Conservation (phyloP, 64 coral and sea anemone species). For the Acropora tenuis region DNA sequence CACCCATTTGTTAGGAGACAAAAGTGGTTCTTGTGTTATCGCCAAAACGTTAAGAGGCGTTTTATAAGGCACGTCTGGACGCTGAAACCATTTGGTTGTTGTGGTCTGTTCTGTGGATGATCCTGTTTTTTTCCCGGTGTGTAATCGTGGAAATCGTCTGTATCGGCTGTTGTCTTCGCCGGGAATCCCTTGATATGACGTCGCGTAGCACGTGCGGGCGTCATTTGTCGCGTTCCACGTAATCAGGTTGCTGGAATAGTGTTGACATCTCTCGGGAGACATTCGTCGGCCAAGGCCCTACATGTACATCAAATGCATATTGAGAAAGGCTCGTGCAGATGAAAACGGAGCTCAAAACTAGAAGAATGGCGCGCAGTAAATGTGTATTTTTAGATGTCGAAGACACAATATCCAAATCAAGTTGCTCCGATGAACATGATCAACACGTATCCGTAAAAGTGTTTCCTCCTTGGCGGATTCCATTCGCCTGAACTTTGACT, state of each 20-base stretch:
- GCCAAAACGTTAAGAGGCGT: slow-evolving; percentile 92
- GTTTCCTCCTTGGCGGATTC: no score
- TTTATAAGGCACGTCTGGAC: slow-evolving; percentile 61
- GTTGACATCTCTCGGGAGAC: slow-evolving; percentile 63
- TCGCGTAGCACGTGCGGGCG: slow-evolving; percentile 51
- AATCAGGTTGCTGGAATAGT: slow-evolving; percentile 84
- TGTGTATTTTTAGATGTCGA: no score
- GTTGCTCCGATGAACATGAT: no score
- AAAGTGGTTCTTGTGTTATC: slow-evolving; percentile 80
- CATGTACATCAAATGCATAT: background rate
- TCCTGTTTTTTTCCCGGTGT: slow-evolving; percentile 64
- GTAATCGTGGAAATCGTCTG: slow-evolving; percentile 71
- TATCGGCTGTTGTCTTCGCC: slow-evolving; percentile 42
- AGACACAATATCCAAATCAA: no score
- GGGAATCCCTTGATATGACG: slow-evolving; percentile 38
- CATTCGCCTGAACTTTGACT: no score
- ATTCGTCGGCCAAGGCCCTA: slow-evolving; percentile 77
- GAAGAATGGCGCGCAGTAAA: no score
- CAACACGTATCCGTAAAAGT: no score
- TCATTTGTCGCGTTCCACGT: slow-evolving; percentile 61
- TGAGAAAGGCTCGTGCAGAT: background rate
- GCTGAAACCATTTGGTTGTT: slow-evolving; percentile 76
- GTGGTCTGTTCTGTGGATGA: slow-evolving; percentile 69
- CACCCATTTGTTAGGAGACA: slow-evolving; percentile 84
- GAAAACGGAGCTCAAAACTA: background rate